phyloP scores from a whole-genome alignment of 1,140 invertebrate species.

The Sarcophaga bullata region DNA sequence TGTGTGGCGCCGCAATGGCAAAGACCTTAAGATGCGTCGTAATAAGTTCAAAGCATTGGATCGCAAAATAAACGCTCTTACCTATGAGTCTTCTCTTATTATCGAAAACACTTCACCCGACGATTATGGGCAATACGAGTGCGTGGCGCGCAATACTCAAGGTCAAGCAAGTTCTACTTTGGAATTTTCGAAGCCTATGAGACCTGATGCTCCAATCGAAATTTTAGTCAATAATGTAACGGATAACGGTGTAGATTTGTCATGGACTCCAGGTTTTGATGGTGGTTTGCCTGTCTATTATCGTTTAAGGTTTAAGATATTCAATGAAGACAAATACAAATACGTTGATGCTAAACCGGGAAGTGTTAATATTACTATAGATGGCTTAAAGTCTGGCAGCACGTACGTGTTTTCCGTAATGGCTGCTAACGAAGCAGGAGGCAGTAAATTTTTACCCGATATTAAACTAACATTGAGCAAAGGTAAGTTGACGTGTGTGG shows the following conservation, averaged over 20 bases:
- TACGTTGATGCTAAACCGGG: constrained; percentile 83
- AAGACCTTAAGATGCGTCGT: constrained; percentile 58
- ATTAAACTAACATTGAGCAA: constrained; percentile 74
- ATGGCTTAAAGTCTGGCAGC: constrained; percentile 80
- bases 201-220: constrained; percentile 83
- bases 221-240: constrained; percentile 84
- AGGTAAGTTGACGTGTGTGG: constrained; percentile 49
- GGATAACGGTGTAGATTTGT: constrained; percentile 84
- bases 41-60: constrained; percentile 57
- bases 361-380: constrained; percentile 73
- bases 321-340: constrained; percentile 70
- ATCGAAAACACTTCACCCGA: constrained; percentile 80
- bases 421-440: constrained; percentile 86
- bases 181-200: constrained; percentile 83
- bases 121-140: constrained; percentile 92
- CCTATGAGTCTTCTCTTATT: constrained; percentile 80
- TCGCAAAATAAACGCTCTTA: constrained; percentile 67
- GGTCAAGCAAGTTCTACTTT: constrained; percentile 83
- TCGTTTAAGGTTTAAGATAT: constrained; percentile 74
- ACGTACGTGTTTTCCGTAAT: constrained; percentile 89
- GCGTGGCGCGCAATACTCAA: constrained; percentile 87
- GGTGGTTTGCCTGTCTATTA: constrained; percentile 88
- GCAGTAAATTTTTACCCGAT: constrained; percentile 83
- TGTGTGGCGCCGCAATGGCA: constrained; percentile 80
- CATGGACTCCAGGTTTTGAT: constrained; percentile 93